phyloP scores from a whole-genome alignment of 2,888 invertebrate genomes.

The Strigamia crassipes region DNA sequence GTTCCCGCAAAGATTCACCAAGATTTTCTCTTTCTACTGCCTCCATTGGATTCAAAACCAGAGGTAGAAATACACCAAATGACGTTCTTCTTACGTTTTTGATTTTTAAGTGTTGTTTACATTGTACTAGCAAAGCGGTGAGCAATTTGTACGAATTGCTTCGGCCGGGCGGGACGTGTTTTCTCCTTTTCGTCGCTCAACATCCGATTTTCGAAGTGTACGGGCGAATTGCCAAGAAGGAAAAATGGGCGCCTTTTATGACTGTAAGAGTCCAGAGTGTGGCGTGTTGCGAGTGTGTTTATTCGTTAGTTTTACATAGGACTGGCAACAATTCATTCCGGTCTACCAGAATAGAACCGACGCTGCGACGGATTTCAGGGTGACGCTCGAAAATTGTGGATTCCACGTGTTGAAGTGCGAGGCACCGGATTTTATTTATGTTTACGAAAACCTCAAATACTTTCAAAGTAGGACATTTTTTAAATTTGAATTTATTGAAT shows the following conservation, averaged over 20 bases:
- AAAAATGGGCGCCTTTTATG: conserved; percentile 70
- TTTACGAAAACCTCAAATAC: no score
- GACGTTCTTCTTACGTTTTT: no score
- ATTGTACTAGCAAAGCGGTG: conserved; percentile 64
- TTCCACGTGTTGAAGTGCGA: conserved; percentile 68
- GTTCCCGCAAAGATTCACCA: conserved; percentile 64
- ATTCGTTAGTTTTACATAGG: no score
- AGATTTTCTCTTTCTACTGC: conserved; percentile 76
- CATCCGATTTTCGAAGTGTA: conserved; percentile 74
- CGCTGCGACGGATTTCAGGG: conserved; percentile 65
- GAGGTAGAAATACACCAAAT: no score
- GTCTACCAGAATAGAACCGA: conserved; percentile 69
- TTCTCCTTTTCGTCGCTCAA: conserved; percentile 71
- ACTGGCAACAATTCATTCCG: conserved; percentile 69
- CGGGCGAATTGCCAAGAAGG: conserved; percentile 65
- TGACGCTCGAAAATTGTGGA: conserved; percentile 66
- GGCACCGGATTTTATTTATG: conserved; percentile 65
- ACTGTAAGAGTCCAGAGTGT: no score
- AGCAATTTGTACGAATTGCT: conserved; percentile 70
- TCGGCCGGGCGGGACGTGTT: conserved; percentile 70
- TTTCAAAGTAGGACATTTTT: no score
- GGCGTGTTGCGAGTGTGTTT: no score
- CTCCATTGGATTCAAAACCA: conserved; percentile 79
- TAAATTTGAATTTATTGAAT: no score
- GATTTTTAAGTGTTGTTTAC: neutral